phyloP scores from a whole-genome alignment of 2,797 vertebrate genomes.

The Notolepis coatsorum region DNA sequence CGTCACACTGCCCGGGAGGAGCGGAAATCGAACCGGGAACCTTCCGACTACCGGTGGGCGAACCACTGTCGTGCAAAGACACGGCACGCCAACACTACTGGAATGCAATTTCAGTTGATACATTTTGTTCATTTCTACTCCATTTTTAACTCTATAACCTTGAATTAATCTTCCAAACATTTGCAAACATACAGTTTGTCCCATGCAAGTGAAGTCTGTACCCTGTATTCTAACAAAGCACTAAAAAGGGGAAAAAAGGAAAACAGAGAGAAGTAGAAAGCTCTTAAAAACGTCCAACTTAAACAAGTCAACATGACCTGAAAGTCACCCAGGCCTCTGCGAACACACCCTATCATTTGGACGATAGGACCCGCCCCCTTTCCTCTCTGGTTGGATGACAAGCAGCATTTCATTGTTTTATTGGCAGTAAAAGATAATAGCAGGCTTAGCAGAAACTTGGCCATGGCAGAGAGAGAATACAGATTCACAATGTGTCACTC shows the following conservation, averaged over 20 bases:
- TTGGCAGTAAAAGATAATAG: conserved; percentile 75
- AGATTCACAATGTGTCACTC: no score
- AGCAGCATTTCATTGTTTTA: conserved; percentile 59
- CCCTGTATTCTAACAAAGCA: neutral
- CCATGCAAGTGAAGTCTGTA: neutral
- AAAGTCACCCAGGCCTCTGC: conserved; percentile 47
- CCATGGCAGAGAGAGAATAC: conserved; percentile 23
- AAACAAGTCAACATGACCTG: conserved; percentile 53
- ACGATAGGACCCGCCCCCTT: conserved; percentile 49
- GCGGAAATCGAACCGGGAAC: no score
- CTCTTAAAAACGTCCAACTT: conserved; percentile 56
- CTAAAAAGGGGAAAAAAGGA: no score
- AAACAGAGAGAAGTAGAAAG: no score
- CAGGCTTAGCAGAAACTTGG: conserved; percentile 44
- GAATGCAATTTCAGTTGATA: neutral
- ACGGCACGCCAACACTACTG: no score
- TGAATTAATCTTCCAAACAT: conserved; percentile 13
- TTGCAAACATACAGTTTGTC: neutral
- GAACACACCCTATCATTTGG: conserved; percentile 61
- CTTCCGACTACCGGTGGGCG: no score
- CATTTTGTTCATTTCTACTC: neutral
- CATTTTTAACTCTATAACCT: neutral
- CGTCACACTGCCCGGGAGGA: no score
- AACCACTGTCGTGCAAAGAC: no score
- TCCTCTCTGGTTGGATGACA: conserved; percentile 48